phyloP scores from a whole-genome alignment of 2,888 invertebrate species.

The Marasmarcha lunaedactyla region DNA sequence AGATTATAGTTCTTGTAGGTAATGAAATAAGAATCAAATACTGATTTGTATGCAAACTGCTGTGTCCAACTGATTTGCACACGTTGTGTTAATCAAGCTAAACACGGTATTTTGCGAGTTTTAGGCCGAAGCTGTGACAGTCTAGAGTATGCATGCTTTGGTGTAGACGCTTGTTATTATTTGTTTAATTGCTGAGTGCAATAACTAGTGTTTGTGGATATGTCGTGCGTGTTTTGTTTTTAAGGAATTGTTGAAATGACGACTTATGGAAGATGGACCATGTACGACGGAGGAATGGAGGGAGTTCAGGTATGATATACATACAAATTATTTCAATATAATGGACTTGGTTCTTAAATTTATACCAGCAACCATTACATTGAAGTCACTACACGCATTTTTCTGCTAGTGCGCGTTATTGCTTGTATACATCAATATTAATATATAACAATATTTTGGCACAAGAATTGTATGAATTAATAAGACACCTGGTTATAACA shows the following conservation, averaged over 20 bases:
- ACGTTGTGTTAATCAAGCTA: constrained; percentile 65
- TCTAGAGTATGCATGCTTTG: constrained; percentile 28
- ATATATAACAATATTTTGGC: too few species aligned
- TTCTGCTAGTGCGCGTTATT: too few species aligned
- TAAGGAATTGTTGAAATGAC: constrained; percentile 24
- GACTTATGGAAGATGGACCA: constrained; percentile 46
- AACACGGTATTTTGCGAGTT: constrained; percentile 36
- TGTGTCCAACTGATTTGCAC: constrained; percentile 45
- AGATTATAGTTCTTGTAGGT: constrained; percentile 6
- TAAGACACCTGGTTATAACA: too few species aligned
- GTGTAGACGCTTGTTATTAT: constrained; percentile 20
- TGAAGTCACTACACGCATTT: too few species aligned
- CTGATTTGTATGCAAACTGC: constrained; percentile 5
- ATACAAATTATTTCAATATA: too few species aligned
- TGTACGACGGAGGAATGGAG: constrained; percentile 44
- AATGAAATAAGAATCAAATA: too few species aligned
- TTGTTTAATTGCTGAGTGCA: not conserved
- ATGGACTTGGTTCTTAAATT: too few species aligned
- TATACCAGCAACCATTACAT: too few species aligned
- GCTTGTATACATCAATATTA: too few species aligned
- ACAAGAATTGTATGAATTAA: too few species aligned
- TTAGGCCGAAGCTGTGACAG: constrained; percentile 40
- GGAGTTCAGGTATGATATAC: constrained; percentile 45
- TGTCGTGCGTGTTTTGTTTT: constrained; percentile 16
- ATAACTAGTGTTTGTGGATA: constrained; percentile 3